Evolutionary conservation across 2,113 vertebrate genomes (phyloP), one percentile per base, ranked within the genome.

Genomic region (Phyllostomus discolor): DNA sequence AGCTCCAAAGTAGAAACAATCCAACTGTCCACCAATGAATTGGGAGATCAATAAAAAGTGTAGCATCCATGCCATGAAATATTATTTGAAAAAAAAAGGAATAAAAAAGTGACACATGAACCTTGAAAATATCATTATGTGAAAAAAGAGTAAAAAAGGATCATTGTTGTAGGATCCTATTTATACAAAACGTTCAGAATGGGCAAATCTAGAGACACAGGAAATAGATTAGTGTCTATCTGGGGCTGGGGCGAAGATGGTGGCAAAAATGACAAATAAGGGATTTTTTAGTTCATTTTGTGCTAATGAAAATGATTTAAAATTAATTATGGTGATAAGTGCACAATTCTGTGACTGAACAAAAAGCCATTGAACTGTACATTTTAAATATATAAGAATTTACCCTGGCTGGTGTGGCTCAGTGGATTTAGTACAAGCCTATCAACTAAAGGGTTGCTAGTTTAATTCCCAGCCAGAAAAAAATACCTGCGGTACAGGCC

Each of bases 211-310:
- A n/a, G 38, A 70, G 35, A 75, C 7, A 75, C 7, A 22, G 24
- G 14, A 24, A 22, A 69, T 0, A 38, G 14, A 59, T 12, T 3
- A 3, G 10, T 22, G 24, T 38, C 46, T 20, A 15, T 41, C 50
- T 57, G 10, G 50, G 52, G 22, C 35, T 69, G 35, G 15, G 43
- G 12, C 5, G 2, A 19, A 26, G 43, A 1, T 1, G 19, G 16
- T 0, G 31, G 48, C 48, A 11, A 0, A 5, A 4, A 15, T 11
- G 20, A 8, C 2, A 1, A 19, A 15, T 0, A 10, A 80, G 48
- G 48, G 11, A 48, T 48, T 48, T 48, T 48, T 48, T 48, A 48
- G 11, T 19, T 70, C 33, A 59, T 50, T 59, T 69, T 41, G 38
- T 41, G 38, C 38, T 41, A 41, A 41, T 41, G 38, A 41, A 41